These are phyloP conservation scores for Dryobota labecula DNA, from an alignment of 2,888 invertebrate genomes.

Conservation along the genomic window DNA sequence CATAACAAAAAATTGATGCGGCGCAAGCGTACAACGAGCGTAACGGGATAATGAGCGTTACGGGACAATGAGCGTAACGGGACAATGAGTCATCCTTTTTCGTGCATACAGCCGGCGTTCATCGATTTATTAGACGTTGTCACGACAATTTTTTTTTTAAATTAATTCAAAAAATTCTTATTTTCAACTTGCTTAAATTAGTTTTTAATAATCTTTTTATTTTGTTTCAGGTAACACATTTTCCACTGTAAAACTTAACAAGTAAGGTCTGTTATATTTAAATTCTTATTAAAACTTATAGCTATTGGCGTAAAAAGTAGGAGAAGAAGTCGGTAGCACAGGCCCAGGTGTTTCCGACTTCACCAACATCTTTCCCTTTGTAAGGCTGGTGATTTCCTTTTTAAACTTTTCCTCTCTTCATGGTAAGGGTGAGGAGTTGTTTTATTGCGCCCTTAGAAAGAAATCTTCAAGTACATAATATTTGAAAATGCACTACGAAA, in stretches of 20 bases:
- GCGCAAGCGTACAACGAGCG: too few relatives aligned
- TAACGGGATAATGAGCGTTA: too few relatives aligned
- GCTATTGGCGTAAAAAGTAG: not conserved
- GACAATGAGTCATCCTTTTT: too few relatives aligned
- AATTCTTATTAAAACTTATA: not conserved
- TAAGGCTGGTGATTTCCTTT: not conserved
- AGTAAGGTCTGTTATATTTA: not conserved
- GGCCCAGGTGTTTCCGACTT: not conserved
- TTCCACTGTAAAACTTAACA: not conserved
- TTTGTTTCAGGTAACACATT: slow-evolving; percentile 36
- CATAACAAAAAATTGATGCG: too few relatives aligned
- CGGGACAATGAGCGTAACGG: too few relatives aligned
- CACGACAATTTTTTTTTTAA: too few relatives aligned
- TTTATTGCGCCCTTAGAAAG: not conserved
- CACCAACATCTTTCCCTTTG: not conserved
- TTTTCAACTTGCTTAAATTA: not conserved
- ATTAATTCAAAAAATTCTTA: too few relatives aligned
- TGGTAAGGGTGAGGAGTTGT: not conserved
- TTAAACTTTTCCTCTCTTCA: not conserved
- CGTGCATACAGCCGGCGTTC: too few relatives aligned
- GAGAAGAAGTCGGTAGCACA: not conserved
- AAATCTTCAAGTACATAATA: not conserved
- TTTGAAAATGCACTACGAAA: not conserved
- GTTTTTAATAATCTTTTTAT: slow-evolving; percentile 8
- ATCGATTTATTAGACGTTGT: too few relatives aligned